phyloP scores from a whole-genome alignment of 2,797 vertebrate genomes.

The Denticeps clupeoides region DNA sequence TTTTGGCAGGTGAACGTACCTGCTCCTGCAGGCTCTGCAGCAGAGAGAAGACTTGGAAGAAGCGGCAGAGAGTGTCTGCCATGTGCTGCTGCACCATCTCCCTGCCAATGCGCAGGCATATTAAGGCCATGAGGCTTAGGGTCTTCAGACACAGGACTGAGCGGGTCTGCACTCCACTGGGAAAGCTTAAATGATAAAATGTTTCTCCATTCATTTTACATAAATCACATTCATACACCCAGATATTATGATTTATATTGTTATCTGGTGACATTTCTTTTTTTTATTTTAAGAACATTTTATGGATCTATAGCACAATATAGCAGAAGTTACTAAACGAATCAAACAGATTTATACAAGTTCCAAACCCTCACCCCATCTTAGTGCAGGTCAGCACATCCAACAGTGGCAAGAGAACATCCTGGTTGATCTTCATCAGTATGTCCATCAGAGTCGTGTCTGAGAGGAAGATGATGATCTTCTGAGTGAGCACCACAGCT shows the following conservation, averaged over 20 bases:
- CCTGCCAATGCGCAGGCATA: constrained; percentile 87
- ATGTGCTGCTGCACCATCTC: constrained; percentile 98
- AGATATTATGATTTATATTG: too few relatives aligned
- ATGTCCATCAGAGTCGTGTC: constrained; percentile 97
- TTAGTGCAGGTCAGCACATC: constrained; percentile 78
- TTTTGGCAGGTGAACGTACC: constrained; percentile 61
- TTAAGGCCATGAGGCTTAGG: constrained; percentile 85
- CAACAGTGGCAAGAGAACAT: constrained; percentile 83
- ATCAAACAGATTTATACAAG: too few relatives aligned
- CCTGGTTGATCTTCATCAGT: constrained; percentile 91
- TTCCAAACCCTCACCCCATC: constrained; percentile 64
- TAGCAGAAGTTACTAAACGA: too few relatives aligned
- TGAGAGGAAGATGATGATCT: constrained; percentile 88
- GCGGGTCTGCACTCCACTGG: constrained; percentile 87
- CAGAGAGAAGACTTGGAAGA: constrained; percentile 83
- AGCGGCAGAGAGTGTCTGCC: constrained; percentile 73
- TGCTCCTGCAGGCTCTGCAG: constrained; percentile 69
- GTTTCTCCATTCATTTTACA: background rate
- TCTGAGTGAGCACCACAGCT: constrained; percentile 82
- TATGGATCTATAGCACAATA: too few relatives aligned
- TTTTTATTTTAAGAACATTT: too few relatives aligned
- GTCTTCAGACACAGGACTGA: constrained; percentile 84
- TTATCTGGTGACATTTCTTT: too few relatives aligned
- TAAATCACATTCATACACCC: background rate
- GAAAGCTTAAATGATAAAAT: constrained; percentile 66